Evolutionary conservation across 1,140 invertebrate species (phyloP), one percentile per base, ranked within the genome.

Genomic region (Catajapyx aquilonaris): DNA sequence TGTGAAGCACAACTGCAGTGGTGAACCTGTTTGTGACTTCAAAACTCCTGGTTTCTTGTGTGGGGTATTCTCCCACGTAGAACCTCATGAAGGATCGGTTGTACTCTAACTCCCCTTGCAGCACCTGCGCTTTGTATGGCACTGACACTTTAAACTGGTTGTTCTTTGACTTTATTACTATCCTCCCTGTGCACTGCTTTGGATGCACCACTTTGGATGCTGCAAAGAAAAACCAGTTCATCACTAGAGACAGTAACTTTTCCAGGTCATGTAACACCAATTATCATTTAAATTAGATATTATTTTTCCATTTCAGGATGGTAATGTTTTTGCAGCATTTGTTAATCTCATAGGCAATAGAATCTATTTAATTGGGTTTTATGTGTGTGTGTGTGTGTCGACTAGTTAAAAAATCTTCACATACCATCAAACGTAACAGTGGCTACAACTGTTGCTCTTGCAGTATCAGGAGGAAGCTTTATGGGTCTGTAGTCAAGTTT

Each of bases 371-470:
- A n/a, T n/a, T n/a, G n/a, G n/a, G n/a, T n/a, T n/a, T n/a, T n/a
- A n/a, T n/a, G n/a, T n/a, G n/a, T n/a, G n/a, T n/a, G n/a, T n/a
- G n/a, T n/a, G n/a, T n/a, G n/a, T n/a, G n/a, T n/a, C n/a, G n/a
- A n/a, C n/a, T n/a, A n/a, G n/a, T n/a, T n/a, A n/a, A n/a, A n/a
- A n/a, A n/a, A n/a, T n/a, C n/a, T n/a, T n/a, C 18, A 53, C 55
- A 55, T 48, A 66, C 64, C 62, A 51, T 58, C 55, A 52, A 64
- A 65, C 18, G 65, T 64, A 20, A 68, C 52, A 34, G 56, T 54
- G 21, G 65, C 66, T 15, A 68, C 55, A 39, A 61, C 50, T 18
- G 56, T 61, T 16, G 60, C 54, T 34, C 53, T 48, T 16, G 55
- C 48, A 31, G 57, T 54, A 44, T 61, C 63, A 36, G 65, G 60